Base-by-base conservation (phyloP, 2,888 invertebrate genomes). In the Alloscopus bannaensis region DNA sequence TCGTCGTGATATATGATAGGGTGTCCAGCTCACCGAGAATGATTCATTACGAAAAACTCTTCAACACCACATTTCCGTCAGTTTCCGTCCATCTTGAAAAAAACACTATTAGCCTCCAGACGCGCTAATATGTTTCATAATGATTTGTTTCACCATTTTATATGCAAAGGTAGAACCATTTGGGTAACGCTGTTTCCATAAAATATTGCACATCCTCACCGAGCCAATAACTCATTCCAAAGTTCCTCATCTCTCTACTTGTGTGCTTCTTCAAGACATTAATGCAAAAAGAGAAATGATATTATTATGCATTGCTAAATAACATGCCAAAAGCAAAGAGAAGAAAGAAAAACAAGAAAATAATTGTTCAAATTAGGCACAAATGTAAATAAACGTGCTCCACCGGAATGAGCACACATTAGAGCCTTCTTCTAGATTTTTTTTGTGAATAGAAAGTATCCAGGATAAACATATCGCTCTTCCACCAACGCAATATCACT, bases 351-450 rank as follows among this genome's bases (percentile, higher is more conserved):
- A 57, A 62, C 26, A 73, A 65, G 42, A 73, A 64, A 52, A 72
- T 64, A 72, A 73, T 73, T 55, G 64, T 31, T 22, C 42, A 50
- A 73, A 73, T 73, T 73, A 73, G 72, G 62, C 52, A 62, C 64
- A 50, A 66, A 75, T 75, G 75, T 66, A 75, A 75, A 75, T 66
- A 75, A 75, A 66, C 75, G 66, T 75, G 75, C 66, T 66, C 59
- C 42, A 66, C 55, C 64, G 72, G 45, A 65, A 42, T 64, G 65
- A 73, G 50, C 57, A 40, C 72, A 55, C 36, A 65, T 73, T 73
- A 73, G 55, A 42, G 55, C 42, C 31, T 6, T 36, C 45, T 22
- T 29, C 47, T 20, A 24, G 13, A 13, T 18, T 47, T 18, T 47
- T n/a, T 47, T n/a, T 47, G n/a, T 36, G 47, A 47, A 47, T 22